Conservation (phyloP, 1,140 invertebrate genomes). For the Pentalonia nigronervosa region DNA sequence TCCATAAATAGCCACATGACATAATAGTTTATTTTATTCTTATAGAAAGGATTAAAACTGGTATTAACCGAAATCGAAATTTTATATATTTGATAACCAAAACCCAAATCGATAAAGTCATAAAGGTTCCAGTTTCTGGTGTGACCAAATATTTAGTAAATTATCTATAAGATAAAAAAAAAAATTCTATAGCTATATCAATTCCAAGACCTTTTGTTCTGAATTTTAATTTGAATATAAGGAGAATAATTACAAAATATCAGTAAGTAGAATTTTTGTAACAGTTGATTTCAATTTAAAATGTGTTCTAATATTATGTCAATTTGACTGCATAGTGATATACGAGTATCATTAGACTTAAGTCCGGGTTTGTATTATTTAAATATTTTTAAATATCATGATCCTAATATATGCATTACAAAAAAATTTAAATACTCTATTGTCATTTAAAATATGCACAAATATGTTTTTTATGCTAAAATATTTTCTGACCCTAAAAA, state of each 20-base stretch:
- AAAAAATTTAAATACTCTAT: background rate
- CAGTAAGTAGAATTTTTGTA: background rate
- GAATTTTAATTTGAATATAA: background rate
- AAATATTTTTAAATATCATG: background rate
- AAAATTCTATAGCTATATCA: background rate
- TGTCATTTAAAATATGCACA: background rate
- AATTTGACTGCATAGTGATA: background rate
- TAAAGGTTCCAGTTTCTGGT: background rate
- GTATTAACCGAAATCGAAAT: no score
- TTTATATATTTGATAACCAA: no score
- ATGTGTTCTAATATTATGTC: background rate
- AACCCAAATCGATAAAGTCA: no score
- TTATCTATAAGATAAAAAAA: background rate
- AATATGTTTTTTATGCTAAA: slow-evolving; percentile 11
- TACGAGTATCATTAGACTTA: background rate
- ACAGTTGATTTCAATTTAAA: background rate
- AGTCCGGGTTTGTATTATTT: background rate
- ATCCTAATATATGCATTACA: background rate
- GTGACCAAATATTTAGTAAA: background rate
- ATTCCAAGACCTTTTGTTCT: background rate
- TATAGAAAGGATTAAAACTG: no score
- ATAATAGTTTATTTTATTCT: no score
- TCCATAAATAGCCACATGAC: no score
- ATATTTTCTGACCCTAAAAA: background rate
- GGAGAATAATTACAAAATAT: background rate